phyloP scores from a whole-genome alignment of 2,888 invertebrate species.

The Acanthoscelides obtectus region DNA sequence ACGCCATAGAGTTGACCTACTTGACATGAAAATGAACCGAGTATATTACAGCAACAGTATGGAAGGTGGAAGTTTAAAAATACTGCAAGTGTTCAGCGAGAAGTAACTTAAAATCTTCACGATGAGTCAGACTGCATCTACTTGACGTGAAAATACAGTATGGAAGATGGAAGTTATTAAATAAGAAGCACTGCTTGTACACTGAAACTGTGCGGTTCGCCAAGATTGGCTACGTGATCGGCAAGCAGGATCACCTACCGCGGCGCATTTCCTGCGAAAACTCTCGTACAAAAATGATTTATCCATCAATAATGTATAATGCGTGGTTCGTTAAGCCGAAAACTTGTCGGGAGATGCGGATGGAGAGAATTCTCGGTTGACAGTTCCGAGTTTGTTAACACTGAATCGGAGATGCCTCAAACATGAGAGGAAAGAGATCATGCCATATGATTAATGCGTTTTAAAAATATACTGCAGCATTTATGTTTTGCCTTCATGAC shows the following conservation, averaged over 20 bases:
- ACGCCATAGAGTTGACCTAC: too few relatives aligned
- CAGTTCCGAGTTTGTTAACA: not conserved
- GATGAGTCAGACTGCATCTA: too few relatives aligned
- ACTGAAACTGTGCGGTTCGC: not conserved
- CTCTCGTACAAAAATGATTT: not conserved
- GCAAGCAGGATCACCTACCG: not conserved
- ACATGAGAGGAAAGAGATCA: not conserved
- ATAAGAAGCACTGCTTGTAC: not conserved
- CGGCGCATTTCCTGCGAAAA: not conserved
- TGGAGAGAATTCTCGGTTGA: not conserved
- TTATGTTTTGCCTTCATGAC: too few relatives aligned
- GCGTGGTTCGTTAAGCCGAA: not conserved
- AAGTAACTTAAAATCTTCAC: too few relatives aligned
- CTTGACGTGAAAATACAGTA: too few relatives aligned
- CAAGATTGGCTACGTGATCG: not conserved
- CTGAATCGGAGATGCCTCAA: not conserved
- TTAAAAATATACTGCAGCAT: too few relatives aligned
- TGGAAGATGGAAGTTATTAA: not conserved
- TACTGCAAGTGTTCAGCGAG: too few relatives aligned
- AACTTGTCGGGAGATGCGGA: not conserved
- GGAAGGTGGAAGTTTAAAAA: too few relatives aligned
- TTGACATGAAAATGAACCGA: too few relatives aligned
- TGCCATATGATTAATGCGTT: too few relatives aligned
- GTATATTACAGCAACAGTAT: too few relatives aligned
- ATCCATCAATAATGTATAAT: conserved; percentile 2